Conservation (phyloP, 2,113 vertebrate species). For the Prunella himalayana region DNA sequence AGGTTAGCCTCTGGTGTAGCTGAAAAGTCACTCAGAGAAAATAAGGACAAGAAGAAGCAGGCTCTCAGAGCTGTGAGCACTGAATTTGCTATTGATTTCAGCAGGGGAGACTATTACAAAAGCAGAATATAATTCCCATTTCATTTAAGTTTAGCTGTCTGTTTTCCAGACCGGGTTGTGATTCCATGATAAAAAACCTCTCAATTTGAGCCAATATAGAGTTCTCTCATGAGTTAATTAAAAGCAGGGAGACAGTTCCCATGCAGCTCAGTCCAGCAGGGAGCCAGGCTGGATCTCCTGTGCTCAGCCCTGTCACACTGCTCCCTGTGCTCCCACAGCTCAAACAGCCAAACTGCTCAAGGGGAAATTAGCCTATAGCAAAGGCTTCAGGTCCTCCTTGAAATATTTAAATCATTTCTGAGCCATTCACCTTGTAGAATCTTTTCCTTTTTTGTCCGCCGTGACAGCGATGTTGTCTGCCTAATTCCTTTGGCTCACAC, state of each 20-base stretch:
- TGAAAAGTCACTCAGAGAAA: neutral
- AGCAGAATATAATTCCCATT: neutral
- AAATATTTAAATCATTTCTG: neutral
- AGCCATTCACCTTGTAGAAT: neutral
- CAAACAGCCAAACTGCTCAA: neutral
- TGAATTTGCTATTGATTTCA: conserved; percentile 33
- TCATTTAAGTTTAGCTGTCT: conserved; percentile 7
- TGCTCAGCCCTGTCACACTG: neutral
- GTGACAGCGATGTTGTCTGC: accelerated
- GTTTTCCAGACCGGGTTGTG: neutral
- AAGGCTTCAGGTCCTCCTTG: neutral
- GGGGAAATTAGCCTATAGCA: neutral
- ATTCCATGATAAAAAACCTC: neutral
- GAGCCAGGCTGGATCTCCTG: neutral
- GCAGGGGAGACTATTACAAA: neutral
- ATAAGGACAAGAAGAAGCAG: neutral
- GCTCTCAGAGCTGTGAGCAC: neutral
- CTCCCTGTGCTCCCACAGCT: neutral
- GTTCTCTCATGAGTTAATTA: conserved; percentile 4
- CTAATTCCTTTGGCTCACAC: neutral
- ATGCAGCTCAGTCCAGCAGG: neutral
- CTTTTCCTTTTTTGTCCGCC: neutral
- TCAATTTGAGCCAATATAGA: neutral
- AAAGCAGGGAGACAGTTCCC: neutral
- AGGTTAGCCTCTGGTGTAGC: neutral